Evolutionary conservation across 2,888 invertebrate genomes (phyloP), one percentile per base, ranked within the genome.

Genomic region (Cerastis rubricosa): DNA sequence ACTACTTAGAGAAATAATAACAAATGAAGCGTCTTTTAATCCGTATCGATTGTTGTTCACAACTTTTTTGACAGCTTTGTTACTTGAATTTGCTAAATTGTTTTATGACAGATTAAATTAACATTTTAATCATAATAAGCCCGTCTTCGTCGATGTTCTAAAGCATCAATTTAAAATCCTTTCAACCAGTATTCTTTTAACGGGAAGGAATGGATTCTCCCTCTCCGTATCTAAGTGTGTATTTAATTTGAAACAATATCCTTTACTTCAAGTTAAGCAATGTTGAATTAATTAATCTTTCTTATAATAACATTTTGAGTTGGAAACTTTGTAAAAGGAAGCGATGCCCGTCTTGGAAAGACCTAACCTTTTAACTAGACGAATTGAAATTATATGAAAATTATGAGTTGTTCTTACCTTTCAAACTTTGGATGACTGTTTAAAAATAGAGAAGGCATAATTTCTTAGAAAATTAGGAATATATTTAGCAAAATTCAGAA

Each of bases 261-360:
- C 82, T 81, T 86, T 57, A 80, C 71, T 80, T 81, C 70, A 82
- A 84, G 80, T 82, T 87, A 72, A 71, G 81, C 72, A 83, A 74
- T 77, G 79, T 83, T 82, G 79, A 81, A 89, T 85, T 84, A 90
- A 89, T 89, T 87, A 89, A 89, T 88, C 81, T 84, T 78, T 81
- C 82, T 83, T 88, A 76, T 72, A 86, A 85, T 88, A 87, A 87
- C 75, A 86, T 85, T 85, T 81, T 43, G 57, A 70, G 80, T 74
- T 74, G 45, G 66, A 71, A 88, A 88, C 86, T 88, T 88, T 54
- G 74, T 71, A 66, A 85, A 79, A 76, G 81, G 80, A 87, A 82
- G 68, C 40, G 74, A 80, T 70, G 66, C 35, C 35, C 65, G 29
- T n/a, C 59, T 74, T 77, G 70, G 57, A 69, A 74, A 83, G 68